A percentile compares a stretch with the other conserved stretches of the same genome.
phyloP scores from a whole-genome alignment of 2,113 vertebrate species.

The Nicator chloris region DNA sequence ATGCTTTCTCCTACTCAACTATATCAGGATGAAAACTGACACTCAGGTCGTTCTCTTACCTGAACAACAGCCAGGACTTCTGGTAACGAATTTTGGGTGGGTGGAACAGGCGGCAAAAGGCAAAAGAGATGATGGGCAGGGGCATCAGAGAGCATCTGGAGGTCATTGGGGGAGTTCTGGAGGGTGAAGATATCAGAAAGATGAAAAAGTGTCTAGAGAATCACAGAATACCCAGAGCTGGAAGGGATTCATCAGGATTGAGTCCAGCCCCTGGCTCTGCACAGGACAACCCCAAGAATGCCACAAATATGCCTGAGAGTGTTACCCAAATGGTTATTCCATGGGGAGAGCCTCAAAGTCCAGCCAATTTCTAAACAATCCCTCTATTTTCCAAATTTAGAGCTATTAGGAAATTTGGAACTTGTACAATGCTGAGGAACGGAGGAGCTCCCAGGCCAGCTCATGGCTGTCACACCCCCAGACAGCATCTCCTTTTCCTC shows the following conservation, averaged over 20 bases:
- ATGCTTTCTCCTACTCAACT: neutral
- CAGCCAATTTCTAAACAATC: neutral
- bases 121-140: constrained; percentile 98
- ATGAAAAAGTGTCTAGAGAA: neutral
- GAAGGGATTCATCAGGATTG: neutral
- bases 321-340: neutral
- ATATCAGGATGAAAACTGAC: neutral
- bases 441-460: neutral
- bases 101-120: constrained; percentile 90
- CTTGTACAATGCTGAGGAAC: neutral
- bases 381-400: neutral
- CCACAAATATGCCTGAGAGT: neutral
- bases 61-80: constrained; percentile 96
- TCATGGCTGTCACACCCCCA: neutral
- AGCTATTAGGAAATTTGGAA: neutral
- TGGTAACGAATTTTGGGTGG: constrained; percentile 92
- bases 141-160: constrained; percentile 96
- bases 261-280: neutral
- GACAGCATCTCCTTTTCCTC: neutral
- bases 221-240: neutral
- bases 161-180: constrained; percentile 96
- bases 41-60: constrained; percentile 58
- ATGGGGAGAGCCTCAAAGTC: neutral
- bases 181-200: neutral
- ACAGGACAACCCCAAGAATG: neutral